These are phyloP conservation scores for Chaetoderma sp. DNA, from an alignment of 2,888 invertebrate species.

Conservation along the genomic window DNA sequence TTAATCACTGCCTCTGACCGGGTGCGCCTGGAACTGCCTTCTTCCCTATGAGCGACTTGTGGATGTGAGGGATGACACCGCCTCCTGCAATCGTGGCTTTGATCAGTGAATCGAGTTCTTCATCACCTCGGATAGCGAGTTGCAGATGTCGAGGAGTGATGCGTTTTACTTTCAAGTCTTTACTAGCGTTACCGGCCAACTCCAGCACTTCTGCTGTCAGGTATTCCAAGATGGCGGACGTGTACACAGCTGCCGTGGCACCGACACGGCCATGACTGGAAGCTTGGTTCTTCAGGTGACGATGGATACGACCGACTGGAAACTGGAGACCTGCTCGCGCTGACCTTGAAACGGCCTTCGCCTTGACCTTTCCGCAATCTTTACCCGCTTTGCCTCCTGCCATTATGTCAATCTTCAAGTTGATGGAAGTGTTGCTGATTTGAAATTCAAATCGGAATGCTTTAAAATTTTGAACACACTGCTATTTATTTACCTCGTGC, in stretches of 20 bases:
- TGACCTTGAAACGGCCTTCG: constrained; percentile 71
- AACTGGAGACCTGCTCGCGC: constrained; percentile 85
- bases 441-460: too few relatives aligned
- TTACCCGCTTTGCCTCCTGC: too few relatives aligned
- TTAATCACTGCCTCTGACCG: too few relatives aligned
- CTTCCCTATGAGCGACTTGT: constrained; percentile 98
- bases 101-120: constrained; percentile 96
- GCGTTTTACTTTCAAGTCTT: constrained; percentile 98
- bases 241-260: neutral
- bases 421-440: too few relatives aligned
- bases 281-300: neutral
- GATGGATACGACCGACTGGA: neutral
- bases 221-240: neutral
- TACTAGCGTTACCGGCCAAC: constrained; percentile 97
- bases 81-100: constrained; percentile 99
- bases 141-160: constrained; percentile 98
- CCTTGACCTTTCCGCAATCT: too few relatives aligned
- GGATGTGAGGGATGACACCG: constrained; percentile 98
- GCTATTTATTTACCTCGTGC: too few relatives aligned
- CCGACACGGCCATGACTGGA: neutral
- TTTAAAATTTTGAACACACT: too few relatives aligned
- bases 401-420: too few relatives aligned
- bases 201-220: constrained; percentile 4
- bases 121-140: constrained; percentile 96
- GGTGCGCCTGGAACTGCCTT: too few relatives aligned